phyloP scores from a whole-genome alignment of 2,888 invertebrate genomes.

The Torymus auratus region DNA sequence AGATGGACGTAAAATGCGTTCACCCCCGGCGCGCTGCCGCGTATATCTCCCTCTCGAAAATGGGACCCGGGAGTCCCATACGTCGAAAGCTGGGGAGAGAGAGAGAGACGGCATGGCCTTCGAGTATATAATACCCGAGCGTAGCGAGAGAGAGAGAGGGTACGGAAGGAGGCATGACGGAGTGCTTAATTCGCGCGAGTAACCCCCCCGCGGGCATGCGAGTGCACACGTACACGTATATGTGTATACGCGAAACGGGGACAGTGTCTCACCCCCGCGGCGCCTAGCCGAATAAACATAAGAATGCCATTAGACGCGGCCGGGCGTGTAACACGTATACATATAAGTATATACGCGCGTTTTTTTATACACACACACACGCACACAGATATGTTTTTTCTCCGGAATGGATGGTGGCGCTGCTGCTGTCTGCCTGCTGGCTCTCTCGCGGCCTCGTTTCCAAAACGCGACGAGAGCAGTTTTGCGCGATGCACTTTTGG shows the following conservation, averaged over 20 bases:
- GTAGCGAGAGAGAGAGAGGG: background rate
- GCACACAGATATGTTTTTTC: too few species aligned
- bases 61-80: constrained; percentile 51
- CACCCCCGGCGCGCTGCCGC: background rate
- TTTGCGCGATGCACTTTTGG: too few species aligned
- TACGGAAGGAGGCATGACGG: constrained; percentile 18
- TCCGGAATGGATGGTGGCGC: too few species aligned
- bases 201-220: background rate
- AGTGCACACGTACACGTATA: background rate
- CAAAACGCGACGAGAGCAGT: too few species aligned
- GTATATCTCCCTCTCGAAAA: constrained; percentile 40
- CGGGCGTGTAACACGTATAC: background rate
- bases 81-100: constrained; percentile 18
- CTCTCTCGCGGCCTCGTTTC: too few species aligned
- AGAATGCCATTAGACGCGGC: constrained; percentile 42
- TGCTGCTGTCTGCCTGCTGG: too few species aligned
- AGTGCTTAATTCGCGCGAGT: constrained; percentile 38
- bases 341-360: too few species aligned
- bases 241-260: too few species aligned
- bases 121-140: background rate
- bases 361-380: too few species aligned
- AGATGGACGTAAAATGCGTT: constrained; percentile 36
- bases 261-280: constrained; percentile 7
- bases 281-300: constrained; percentile 45
- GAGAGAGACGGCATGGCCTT: background rate